These are phyloP conservation scores for Pocillopora meandrina DNA, from an alignment of 92 coral and sea anemone genomes.

Conservation along the genomic window DNA sequence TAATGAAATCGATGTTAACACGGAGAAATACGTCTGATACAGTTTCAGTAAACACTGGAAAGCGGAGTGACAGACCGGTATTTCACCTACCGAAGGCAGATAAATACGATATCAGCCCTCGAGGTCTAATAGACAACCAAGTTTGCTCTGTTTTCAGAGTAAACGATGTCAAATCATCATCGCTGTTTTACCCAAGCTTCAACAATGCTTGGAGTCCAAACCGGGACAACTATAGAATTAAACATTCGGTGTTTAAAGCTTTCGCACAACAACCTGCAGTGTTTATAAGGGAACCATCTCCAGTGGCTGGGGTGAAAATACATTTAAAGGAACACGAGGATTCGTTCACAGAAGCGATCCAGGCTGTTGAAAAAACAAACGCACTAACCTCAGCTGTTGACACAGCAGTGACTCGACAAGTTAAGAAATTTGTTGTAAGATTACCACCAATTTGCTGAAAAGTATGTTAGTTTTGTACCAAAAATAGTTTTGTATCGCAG, in stretches of 20 bases:
- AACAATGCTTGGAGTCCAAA: neutral
- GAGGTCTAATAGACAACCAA: slow-evolving; percentile 25
- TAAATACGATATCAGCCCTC: slow-evolving; percentile 45
- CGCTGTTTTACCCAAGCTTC: slow-evolving; percentile 6
- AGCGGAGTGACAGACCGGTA: slow-evolving; percentile 10
- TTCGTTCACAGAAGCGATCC: slow-evolving; percentile 4
- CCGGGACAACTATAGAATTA: neutral
- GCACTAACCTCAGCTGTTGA: slow-evolving; percentile 21
- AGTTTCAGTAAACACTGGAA: slow-evolving; percentile 2
- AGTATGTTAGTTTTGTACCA: too few species aligned
- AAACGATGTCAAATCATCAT: slow-evolving; percentile 1
- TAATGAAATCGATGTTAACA: neutral
- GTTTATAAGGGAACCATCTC: slow-evolving; percentile 38
- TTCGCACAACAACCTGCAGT: slow-evolving; percentile 26
- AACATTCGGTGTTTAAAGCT: slow-evolving; percentile 12
- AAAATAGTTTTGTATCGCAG: too few species aligned
- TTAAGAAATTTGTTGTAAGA: slow-evolving; percentile 45
- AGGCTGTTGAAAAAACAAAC: slow-evolving; percentile 35
- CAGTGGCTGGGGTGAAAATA: slow-evolving; percentile 46
- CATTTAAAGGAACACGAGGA: slow-evolving; percentile 24
- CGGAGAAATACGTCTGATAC: neutral
- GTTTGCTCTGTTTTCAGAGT: slow-evolving; percentile 25
- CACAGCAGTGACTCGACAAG: neutral
- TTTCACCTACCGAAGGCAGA: slow-evolving; percentile 51
- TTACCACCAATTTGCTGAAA: slow-evolving; percentile 43